Evolutionary conservation across 1,140 invertebrate genomes (phyloP).

Genomic region (Formica selysi): DNA sequence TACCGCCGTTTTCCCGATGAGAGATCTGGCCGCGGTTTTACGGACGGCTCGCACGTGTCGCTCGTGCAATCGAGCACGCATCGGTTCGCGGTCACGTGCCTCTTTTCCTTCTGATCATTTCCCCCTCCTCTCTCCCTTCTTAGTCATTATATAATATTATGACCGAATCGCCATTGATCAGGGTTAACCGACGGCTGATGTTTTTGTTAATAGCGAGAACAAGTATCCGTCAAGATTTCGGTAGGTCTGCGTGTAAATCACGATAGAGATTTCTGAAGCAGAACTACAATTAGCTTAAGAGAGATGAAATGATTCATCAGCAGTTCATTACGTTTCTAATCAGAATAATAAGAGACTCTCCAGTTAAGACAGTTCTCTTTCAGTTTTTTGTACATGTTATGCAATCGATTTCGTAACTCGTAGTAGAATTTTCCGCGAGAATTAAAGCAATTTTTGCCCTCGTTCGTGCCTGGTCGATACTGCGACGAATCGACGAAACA

Average conservation of each 20-base stretch:
- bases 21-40: background rate
- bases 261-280: too few relatives aligned
- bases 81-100: background rate
- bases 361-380: background rate
- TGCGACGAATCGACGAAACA: conserved; percentile 42
- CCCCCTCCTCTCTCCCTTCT: too few relatives aligned
- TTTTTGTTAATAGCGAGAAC: background rate
- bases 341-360: background rate
- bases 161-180: conserved; percentile 1
- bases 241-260: too few relatives aligned
- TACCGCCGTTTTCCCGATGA: background rate
- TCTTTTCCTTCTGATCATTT: background rate
- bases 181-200: conserved; percentile 10
- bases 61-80: background rate
- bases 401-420: background rate
- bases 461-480: conserved; percentile 27
- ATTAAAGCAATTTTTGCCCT: conserved; percentile 4
- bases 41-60: conserved; percentile 11
- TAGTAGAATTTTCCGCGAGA: background rate
- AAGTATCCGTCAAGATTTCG: conserved; percentile 26
- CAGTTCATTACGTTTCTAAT: background rate
- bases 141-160: background rate
- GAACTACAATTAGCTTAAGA: too few relatives aligned
- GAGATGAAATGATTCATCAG: too few relatives aligned
- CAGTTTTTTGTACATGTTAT: background rate